These are phyloP conservation scores for Onychorhynchus coronatus DNA, from an alignment of 2,113 vertebrate species.

Conservation along the genomic window DNA sequence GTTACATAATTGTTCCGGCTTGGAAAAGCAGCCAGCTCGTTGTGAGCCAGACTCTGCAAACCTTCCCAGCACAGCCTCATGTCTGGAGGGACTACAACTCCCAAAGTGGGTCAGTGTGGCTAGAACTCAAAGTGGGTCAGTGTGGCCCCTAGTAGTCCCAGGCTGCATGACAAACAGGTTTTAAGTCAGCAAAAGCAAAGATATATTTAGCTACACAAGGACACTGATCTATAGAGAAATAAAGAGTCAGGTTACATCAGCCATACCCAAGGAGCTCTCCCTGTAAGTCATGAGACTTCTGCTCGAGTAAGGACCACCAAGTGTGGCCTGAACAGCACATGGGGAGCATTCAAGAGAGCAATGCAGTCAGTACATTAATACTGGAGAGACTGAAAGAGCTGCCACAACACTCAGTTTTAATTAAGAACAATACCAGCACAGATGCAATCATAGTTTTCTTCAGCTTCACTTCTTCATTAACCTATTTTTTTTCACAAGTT, in stretches of 20 bases:
- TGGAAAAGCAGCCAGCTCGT: background rate
- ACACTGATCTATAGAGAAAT: background rate
- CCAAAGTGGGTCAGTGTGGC: background rate
- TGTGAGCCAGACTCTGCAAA: background rate
- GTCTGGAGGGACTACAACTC: background rate
- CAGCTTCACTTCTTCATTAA: background rate
- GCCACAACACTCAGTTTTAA: background rate
- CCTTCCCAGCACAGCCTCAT: background rate
- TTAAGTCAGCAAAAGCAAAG: background rate
- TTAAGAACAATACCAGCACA: background rate
- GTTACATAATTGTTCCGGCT: slow-evolving; percentile 42
- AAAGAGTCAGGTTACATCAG: background rate
- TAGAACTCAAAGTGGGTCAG: background rate
- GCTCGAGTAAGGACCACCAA: background rate
- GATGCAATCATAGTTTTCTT: background rate
- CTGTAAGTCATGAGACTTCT: background rate
- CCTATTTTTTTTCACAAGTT: background rate
- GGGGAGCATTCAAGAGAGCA: background rate
- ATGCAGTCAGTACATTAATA: background rate
- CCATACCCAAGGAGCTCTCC: background rate
- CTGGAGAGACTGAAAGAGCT: background rate
- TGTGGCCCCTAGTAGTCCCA: background rate
- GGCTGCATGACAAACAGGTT: background rate
- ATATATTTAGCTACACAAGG: background rate
- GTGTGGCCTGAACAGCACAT: background rate